Percentiles rank a stretch among this genome's conserved stretches.
phyloP scores from a whole-genome alignment of 2,888 invertebrate genomes.

The Xestobium rufovillosum region DNA sequence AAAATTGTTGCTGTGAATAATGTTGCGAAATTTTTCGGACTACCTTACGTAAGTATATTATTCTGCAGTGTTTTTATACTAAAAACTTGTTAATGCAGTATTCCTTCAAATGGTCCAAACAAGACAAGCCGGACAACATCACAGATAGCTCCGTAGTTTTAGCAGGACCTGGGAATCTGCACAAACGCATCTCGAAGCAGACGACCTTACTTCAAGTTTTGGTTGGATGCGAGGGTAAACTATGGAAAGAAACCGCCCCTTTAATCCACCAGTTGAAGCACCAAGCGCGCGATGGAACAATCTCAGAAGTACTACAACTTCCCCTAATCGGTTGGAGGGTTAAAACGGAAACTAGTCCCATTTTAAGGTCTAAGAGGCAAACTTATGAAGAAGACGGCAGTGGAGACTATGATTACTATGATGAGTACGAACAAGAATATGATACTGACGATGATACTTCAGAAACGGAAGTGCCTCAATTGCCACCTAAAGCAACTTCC shows the following conservation, averaged over 20 bases:
- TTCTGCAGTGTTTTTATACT: background rate
- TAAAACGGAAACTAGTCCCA: conserved; percentile 42
- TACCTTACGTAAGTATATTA: conserved; percentile 56
- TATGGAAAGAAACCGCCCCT: conserved; percentile 59
- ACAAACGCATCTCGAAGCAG: conserved; percentile 42
- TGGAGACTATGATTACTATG: conserved; percentile 40
- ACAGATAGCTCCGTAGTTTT: conserved; percentile 45
- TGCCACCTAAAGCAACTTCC: background rate
- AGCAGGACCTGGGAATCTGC: conserved; percentile 48
- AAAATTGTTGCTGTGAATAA: conserved; percentile 62
- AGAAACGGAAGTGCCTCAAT: conserved; percentile 3
- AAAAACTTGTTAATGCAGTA: too few relatives aligned
- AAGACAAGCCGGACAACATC: conserved; percentile 39
- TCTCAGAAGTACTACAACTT: conserved; percentile 59
- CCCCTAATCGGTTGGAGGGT: conserved; percentile 67
- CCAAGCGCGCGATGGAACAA: conserved; percentile 63
- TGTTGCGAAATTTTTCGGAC: conserved; percentile 61
- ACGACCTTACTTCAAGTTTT: conserved; percentile 48
- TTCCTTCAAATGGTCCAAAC: conserved; percentile 47
- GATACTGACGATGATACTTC: conserved; percentile 29
- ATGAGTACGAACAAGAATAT: conserved; percentile 45
- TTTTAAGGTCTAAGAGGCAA: conserved; percentile 30
- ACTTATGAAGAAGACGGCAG: conserved; percentile 27
- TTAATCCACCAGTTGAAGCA: conserved; percentile 61
- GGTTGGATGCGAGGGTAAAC: conserved; percentile 68